phyloP scores from a whole-genome alignment of 2,888 invertebrate species.

The Nephrotoma appendiculata region DNA sequence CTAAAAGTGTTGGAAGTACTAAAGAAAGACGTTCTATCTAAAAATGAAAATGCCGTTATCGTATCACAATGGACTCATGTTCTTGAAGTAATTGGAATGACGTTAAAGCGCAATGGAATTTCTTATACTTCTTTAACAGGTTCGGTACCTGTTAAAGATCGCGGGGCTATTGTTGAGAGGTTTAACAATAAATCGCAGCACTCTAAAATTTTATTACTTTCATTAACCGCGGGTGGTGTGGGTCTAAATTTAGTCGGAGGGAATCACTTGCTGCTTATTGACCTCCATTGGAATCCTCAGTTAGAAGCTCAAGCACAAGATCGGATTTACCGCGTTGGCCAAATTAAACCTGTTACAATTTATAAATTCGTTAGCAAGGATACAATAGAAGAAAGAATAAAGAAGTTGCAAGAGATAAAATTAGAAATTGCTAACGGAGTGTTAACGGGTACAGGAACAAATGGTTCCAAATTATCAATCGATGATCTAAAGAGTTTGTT shows the following conservation, averaged over 20 bases:
- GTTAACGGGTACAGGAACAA: slow-evolving; percentile 51
- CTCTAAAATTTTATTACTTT: slow-evolving; percentile 59
- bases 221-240: slow-evolving; percentile 86
- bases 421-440: slow-evolving; percentile 59
- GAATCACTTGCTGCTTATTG: slow-evolving; percentile 78
- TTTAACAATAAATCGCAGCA: slow-evolving; percentile 50
- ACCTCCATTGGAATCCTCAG: slow-evolving; percentile 96
- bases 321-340: slow-evolving; percentile 83
- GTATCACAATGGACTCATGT: slow-evolving; percentile 91
- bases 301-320: slow-evolving; percentile 91
- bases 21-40: slow-evolving; percentile 35
- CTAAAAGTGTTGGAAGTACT: slow-evolving; percentile 42
- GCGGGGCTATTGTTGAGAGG: slow-evolving; percentile 51
- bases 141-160: slow-evolving; percentile 49
- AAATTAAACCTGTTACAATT: slow-evolving; percentile 62
- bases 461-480: slow-evolving; percentile 56
- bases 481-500: slow-evolving; percentile 65
- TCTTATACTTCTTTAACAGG: slow-evolving; percentile 59
- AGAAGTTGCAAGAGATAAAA: slow-evolving; percentile 66
- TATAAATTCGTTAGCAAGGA: slow-evolving; percentile 47
- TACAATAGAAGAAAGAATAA: slow-evolving; percentile 80
- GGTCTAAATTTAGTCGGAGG: slow-evolving; percentile 88
- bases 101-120: slow-evolving; percentile 40
- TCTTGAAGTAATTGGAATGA: slow-evolving; percentile 52
- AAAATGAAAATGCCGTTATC: slow-evolving; percentile 59